These are phyloP conservation scores for Tiliqua scincoides DNA, from an alignment of 2,113 vertebrate genomes.

Conservation along the genomic window DNA sequence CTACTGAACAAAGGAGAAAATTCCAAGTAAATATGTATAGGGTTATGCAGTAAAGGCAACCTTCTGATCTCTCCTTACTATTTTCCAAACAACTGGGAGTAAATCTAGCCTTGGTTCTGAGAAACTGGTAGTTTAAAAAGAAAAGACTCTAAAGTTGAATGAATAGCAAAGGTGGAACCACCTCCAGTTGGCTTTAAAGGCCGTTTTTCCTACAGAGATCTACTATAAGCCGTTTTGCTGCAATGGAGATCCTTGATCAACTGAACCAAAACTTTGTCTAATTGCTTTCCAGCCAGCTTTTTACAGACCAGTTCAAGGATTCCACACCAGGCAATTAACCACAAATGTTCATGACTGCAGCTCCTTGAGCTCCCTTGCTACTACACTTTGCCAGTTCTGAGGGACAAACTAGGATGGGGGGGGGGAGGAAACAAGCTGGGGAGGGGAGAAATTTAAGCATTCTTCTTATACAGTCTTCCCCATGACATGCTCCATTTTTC, in stretches of 20 bases:
- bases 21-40: no score
- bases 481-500: no score
- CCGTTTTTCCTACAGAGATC: background rate
- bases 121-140: background rate
- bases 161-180: background rate
- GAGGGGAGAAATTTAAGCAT: no score
- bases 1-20: no score
- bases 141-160: background rate
- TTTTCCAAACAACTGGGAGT: background rate
- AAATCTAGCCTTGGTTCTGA: background rate
- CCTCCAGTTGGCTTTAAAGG: background rate
- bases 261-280: background rate
- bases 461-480: no score
- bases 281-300: no score
- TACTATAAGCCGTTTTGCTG: background rate
- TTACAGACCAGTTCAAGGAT: background rate
- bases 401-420: no score
- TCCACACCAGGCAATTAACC: background rate
- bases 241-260: background rate
- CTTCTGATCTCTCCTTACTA: background rate
- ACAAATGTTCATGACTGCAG: background rate
- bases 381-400: background rate
- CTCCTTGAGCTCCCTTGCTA: background rate
- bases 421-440: no score
- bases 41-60: no score